Base-by-base conservation (phyloP, 2,888 invertebrate species). In the Troilus luridus region DNA sequence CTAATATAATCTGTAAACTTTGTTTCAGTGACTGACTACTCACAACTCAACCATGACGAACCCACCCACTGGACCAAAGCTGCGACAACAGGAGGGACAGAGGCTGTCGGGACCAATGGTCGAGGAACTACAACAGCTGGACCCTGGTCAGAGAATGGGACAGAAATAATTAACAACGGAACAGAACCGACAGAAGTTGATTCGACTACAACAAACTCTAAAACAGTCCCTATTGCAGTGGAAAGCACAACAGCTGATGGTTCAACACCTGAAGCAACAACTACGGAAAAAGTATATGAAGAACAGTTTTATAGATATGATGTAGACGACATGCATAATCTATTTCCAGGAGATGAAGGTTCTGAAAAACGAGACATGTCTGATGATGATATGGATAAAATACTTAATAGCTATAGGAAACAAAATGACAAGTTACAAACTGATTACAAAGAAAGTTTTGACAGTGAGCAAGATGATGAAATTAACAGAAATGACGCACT, bases 41-140 rank as follows among this genome's bases (percentile, higher is more conserved):
- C 93, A 9, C 93, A 93, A 88, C 89, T 93, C 54, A 93, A 93
- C 90, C 93, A 93, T 77, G 93, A 93, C 54, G 93, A 93, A 90
- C 93, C 93, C 17, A 93, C 93, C 6, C 93, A 93, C 60, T 92
- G 92, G 92, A 92, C 92, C 14, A 92, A 92, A 91, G 92, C 92
- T 24, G 92, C 92, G 6, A 92, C 92, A 19, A 92, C 92, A 77
- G 91, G 91, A 72, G 88, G 88, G 72, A 88, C 93, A 91, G 92
- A 93, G 93, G 91, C 93, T 93, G 88, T 64, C 0, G 92, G 94
- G 94, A 94, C 94, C 94, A 94, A 94, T 94, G 94, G 93, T 94
- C 93, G 93, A 93, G 94, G 94, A 94, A 94, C 94, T 93, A 94
- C 94, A 94, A 94, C 94, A 93, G 94, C 94, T 94, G 92, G 64